phyloP scores from a whole-genome alignment of 2,888 invertebrate genomes.

The Eupeodes luniger region DNA sequence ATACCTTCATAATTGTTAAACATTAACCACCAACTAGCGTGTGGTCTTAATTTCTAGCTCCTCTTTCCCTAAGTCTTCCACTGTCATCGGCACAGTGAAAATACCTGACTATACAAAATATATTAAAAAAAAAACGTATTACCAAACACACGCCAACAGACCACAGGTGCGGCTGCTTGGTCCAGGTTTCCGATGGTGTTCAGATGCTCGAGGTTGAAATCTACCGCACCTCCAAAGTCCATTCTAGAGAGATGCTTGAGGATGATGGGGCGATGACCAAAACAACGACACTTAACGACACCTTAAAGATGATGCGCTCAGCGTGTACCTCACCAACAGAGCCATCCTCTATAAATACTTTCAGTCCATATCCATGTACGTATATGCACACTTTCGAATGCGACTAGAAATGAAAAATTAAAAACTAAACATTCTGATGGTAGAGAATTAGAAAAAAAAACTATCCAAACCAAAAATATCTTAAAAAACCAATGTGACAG shows the following conservation, averaged over 20 bases:
- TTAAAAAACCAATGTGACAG: constrained; percentile 64
- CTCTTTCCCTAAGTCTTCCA: not conserved
- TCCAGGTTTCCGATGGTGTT: not conserved
- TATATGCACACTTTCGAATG: constrained; percentile 27
- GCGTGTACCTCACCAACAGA: constrained; percentile 44
- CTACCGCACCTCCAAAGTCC: constrained; percentile 36
- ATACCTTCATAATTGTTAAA: constrained; percentile 50
- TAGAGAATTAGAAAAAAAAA: constrained; percentile 1
- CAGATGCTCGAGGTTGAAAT: constrained; percentile 28
- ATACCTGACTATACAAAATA: not conserved
- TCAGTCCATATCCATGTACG: constrained; percentile 16
- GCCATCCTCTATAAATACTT: constrained; percentile 22
- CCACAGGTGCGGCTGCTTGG: constrained; percentile 29
- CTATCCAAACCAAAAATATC: constrained; percentile 35
- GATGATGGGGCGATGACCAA: constrained; percentile 65
- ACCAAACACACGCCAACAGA: constrained; percentile 43
- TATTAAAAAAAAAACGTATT: constrained; percentile 25
- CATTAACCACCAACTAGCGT: constrained; percentile 44
- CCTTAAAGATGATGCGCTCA: constrained; percentile 57
- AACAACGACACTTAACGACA: constrained; percentile 70
- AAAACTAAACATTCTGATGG: constrained; percentile 59
- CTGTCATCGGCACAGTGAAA: not conserved
- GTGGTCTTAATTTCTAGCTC: constrained; percentile 65
- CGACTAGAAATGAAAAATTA: constrained; percentile 52
- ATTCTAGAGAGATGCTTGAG: constrained; percentile 60